Percentiles rank a stretch among this genome's conserved stretches.
Evolutionary conservation across 2,113 vertebrate species (phyloP).

Genomic region (Nestor notabilis): DNA sequence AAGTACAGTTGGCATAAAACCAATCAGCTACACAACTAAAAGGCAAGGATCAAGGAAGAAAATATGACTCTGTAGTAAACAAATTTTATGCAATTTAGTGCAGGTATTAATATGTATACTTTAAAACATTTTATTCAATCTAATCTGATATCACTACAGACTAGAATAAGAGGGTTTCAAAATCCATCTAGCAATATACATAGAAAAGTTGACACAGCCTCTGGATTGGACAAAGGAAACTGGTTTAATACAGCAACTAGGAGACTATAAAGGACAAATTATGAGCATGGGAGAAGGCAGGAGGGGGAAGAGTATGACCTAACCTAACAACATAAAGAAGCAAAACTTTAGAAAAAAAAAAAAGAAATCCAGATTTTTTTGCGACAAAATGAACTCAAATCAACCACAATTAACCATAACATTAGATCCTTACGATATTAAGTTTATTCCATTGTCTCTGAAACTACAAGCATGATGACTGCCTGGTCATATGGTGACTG

Average conservation of each 20-base stretch:
- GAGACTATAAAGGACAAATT: not conserved
- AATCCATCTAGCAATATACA: not conserved
- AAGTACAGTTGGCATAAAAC: not conserved
- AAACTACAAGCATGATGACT: not conserved
- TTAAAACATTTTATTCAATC: not conserved
- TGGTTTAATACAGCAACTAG: not conserved
- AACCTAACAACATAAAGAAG: not conserved
- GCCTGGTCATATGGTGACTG: too few species aligned
- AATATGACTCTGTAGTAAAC: not conserved
- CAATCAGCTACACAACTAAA: not conserved
- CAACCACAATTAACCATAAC: too few species aligned
- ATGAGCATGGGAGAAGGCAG: accelerated
- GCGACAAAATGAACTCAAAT: not conserved
- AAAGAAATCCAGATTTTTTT: not conserved
- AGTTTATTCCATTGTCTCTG: not conserved
- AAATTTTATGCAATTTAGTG: not conserved
- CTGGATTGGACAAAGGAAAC: not conserved
- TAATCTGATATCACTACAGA: not conserved
- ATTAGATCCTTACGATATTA: not conserved
- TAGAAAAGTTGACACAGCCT: not conserved
- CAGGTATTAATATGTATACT: not conserved
- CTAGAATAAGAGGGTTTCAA: not conserved
- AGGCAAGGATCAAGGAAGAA: not conserved
- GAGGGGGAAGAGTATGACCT: accelerated
- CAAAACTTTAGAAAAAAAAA: not conserved